A percentile compares a stretch with the other conserved stretches of the same genome.
phyloP scores from a whole-genome alignment of 2,797 vertebrate species.

The Propithecus deckenii region DNA sequence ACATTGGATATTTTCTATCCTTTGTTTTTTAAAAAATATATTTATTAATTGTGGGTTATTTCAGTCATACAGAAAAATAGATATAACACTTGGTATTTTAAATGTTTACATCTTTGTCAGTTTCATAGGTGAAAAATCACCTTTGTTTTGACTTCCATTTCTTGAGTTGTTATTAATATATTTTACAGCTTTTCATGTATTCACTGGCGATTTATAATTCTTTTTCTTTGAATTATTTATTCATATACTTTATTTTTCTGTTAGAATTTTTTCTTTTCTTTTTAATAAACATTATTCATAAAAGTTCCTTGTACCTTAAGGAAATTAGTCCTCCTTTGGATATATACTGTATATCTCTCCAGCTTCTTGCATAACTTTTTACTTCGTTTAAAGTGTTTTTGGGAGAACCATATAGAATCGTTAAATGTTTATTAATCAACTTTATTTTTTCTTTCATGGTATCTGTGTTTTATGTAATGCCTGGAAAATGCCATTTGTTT shows the following conservation, averaged over 20 bases:
- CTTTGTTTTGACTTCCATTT: neutral
- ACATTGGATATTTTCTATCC: neutral
- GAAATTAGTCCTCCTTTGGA: neutral
- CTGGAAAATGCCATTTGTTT: neutral
- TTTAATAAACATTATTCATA: neutral
- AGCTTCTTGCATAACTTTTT: neutral
- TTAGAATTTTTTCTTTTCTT: neutral
- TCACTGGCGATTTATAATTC: neutral
- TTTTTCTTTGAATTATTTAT: neutral
- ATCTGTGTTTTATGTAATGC: neutral
- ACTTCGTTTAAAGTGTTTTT: neutral
- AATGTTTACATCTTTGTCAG: neutral
- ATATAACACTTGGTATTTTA: neutral
- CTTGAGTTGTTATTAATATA: neutral
- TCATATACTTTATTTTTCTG: neutral
- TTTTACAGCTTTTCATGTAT: neutral
- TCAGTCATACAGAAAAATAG: neutral
- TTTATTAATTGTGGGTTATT: neutral
- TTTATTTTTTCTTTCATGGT: neutral
- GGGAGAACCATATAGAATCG: neutral
- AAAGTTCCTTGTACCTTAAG: neutral
- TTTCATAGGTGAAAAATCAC: neutral
- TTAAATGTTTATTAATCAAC: neutral
- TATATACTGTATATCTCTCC: neutral
- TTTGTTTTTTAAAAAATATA: neutral